A percentile compares a stretch with the other conserved stretches of the same genome.
Conservation (phyloP, 2,113 vertebrate genomes). For the Crocuta crocuta region DNA sequence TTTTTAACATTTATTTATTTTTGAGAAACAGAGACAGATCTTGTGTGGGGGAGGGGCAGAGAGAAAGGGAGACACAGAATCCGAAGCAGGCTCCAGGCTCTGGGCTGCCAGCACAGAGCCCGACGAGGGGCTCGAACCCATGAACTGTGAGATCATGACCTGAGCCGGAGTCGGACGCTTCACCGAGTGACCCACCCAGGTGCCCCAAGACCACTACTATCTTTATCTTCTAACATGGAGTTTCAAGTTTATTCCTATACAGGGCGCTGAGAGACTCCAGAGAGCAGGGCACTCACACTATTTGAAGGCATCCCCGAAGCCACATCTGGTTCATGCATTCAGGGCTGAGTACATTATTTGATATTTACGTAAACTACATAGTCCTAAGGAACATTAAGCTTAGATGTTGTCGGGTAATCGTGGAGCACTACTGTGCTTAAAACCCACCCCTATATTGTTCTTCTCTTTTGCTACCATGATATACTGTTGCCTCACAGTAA, state of each 20-base stretch:
- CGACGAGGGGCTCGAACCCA: no score
- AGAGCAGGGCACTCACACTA: neutral
- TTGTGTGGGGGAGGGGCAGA: no score
- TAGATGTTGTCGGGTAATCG: neutral
- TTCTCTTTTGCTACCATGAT: neutral
- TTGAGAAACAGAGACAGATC: no score
- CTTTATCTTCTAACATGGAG: neutral
- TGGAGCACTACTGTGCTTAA: neutral
- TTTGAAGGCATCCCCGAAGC: neutral
- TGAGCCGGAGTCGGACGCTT: no score
- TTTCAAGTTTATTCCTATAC: constrained; percentile 36
- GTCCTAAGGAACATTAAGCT: neutral
- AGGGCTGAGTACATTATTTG: neutral
- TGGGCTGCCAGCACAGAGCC: no score
- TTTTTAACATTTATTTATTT: no score
- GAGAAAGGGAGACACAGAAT: no score
- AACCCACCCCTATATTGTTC: neutral
- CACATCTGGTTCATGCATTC: neutral
- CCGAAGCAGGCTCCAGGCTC: no score
- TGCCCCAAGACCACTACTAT: neutral
- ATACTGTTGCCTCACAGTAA: neutral
- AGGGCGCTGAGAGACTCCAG: neutral
- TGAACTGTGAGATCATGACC: no score
- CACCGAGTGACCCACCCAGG: no score
- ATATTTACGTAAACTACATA: neutral